These are phyloP conservation scores for Lepus europaeus DNA, from an alignment of 2,113 vertebrate genomes.

Conservation along the genomic window DNA sequence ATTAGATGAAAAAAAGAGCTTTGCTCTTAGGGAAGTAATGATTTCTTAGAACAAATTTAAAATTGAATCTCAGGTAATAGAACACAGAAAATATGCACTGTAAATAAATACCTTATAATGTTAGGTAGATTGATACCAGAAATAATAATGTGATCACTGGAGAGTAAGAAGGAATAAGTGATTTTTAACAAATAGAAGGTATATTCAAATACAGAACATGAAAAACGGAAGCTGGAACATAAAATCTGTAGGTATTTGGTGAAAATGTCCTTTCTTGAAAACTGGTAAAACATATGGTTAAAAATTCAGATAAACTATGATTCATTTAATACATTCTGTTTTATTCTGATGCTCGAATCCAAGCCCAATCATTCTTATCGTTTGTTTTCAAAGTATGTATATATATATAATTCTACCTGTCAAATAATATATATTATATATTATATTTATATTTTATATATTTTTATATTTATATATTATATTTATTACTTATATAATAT, in stretches of 20 bases:
- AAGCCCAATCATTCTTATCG: background rate
- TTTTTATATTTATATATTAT: too few relatives aligned
- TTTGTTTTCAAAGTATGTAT: background rate
- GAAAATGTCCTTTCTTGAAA: constrained; percentile 77
- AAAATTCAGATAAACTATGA: background rate
- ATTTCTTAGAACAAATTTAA: constrained; percentile 35
- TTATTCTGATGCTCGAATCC: background rate
- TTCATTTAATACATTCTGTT: background rate
- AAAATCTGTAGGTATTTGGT: constrained; percentile 59
- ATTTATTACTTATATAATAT: too few relatives aligned
- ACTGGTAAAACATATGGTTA: constrained; percentile 65
- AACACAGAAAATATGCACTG: constrained; percentile 50
- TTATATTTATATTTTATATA: too few relatives aligned
- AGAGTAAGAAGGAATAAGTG: background rate
- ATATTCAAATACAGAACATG: background rate
- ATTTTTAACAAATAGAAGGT: background rate
- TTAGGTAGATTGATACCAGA: constrained; percentile 60
- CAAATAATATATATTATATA: background rate
- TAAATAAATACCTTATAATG: constrained; percentile 68
- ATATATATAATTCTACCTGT: background rate
- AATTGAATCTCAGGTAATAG: background rate
- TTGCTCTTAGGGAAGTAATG: constrained; percentile 54
- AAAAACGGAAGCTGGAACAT: background rate
- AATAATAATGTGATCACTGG: constrained; percentile 20
- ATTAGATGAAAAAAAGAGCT: constrained; percentile 86